phyloP scores from a whole-genome alignment of 2,888 invertebrate genomes.

The Ophion ventricosus region DNA sequence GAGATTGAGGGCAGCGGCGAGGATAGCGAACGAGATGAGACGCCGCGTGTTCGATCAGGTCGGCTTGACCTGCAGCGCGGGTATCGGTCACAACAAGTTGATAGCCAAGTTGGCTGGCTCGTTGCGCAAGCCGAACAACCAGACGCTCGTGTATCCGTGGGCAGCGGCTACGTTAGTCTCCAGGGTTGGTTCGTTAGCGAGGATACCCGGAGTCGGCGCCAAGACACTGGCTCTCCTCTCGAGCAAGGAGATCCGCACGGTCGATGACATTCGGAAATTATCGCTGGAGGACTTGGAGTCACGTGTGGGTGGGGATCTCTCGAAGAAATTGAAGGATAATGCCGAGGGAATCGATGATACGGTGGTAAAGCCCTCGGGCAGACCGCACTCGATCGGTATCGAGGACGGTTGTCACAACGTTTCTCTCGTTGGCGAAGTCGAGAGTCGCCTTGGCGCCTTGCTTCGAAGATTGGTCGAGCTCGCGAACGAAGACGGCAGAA shows the following conservation, averaged over 20 bases:
- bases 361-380: slow-evolving; percentile 89
- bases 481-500: slow-evolving; percentile 91
- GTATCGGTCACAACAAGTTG: slow-evolving; percentile 93
- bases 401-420: slow-evolving; percentile 92
- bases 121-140: slow-evolving; percentile 92
- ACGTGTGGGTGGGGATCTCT: slow-evolving; percentile 88
- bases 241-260: slow-evolving; percentile 86
- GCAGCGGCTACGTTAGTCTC: slow-evolving; percentile 88
- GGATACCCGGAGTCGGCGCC: slow-evolving; percentile 91
- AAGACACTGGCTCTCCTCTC: slow-evolving; percentile 86
- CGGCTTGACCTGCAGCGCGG: slow-evolving; percentile 92
- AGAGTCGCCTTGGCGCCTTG: slow-evolving; percentile 88
- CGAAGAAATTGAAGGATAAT: slow-evolving; percentile 88
- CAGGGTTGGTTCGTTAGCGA: slow-evolving; percentile 86
- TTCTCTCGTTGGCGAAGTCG: slow-evolving; percentile 89
- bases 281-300: slow-evolving; percentile 85
- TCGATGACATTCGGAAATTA: slow-evolving; percentile 88
- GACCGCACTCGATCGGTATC: slow-evolving; percentile 91
- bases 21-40: slow-evolving; percentile 91
- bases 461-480: slow-evolving; percentile 89
- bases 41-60: slow-evolving; percentile 88
- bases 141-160: slow-evolving; percentile 91
- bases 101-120: slow-evolving; percentile 91
- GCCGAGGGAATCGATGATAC: slow-evolving; percentile 90
- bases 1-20: slow-evolving; percentile 88